Conservation (phyloP, 1,140 invertebrate genomes). For the Asobara japonica region DNA sequence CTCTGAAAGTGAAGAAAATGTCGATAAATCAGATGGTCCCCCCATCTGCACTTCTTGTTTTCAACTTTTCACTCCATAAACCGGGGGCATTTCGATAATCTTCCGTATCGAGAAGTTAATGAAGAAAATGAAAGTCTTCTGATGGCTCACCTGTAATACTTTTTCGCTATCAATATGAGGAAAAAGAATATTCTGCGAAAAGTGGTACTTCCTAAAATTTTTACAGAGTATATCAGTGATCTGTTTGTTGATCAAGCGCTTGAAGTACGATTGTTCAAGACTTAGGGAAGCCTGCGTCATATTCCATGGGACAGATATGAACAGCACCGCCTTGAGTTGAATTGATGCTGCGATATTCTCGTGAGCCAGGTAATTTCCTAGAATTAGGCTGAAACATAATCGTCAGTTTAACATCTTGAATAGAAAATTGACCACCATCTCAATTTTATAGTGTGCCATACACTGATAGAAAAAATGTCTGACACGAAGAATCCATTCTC, state of each 20-base stretch:
- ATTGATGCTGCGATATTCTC: conserved; percentile 68
- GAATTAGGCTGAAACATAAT: conserved; percentile 73
- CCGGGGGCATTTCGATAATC: neutral
- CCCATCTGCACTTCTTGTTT: neutral
- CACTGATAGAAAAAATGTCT: too few species aligned
- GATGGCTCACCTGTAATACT: neutral
- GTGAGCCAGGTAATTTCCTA: conserved; percentile 81
- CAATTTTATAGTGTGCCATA: too few species aligned
- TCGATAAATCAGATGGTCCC: neutral
- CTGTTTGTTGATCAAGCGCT: conserved; percentile 79
- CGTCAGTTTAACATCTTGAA: too few species aligned
- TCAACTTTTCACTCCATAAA: neutral
- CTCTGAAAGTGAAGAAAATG: conserved; percentile 64
- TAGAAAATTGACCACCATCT: too few species aligned
- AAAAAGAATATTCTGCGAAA: conserved; percentile 43
- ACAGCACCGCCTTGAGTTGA: conserved; percentile 76
- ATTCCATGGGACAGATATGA: conserved; percentile 87
- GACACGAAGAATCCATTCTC: too few species aligned
- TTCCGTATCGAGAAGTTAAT: neutral
- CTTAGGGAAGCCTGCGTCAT: conserved; percentile 76
- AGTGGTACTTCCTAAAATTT: conserved; percentile 67
- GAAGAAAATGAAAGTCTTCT: neutral
- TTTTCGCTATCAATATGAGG: conserved; percentile 59
- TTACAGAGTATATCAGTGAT: conserved; percentile 73
- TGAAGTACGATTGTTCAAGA: conserved; percentile 81